Evolutionary conservation across 2,888 invertebrate genomes (phyloP), one percentile per base, ranked within the genome.

Genomic region (Fragum fragum): DNA sequence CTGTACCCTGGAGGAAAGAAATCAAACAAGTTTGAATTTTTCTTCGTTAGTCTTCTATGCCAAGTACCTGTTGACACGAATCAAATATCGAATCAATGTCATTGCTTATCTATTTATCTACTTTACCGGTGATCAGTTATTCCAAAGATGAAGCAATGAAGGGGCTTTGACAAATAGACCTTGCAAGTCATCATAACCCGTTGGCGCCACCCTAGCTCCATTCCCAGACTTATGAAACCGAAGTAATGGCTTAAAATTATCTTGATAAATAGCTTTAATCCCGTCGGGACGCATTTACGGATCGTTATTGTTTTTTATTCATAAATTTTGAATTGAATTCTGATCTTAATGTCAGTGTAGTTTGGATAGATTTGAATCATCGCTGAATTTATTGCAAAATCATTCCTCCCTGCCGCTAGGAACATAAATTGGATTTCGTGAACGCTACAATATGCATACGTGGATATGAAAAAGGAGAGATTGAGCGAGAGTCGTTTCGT

Each of bases 261-360:
- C 66, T 39, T 66, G 66, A 66, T 66, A 66, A 66, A 66, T 66
- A 66, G 66, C 66, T 66, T 66, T 39, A 39, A 66, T 66, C 66
- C 66, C 66, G 36, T 7, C n/a, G 66, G 66, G 42, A 66, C 66
- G 42, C 66, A 66, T 42, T 66, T 39, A 39, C 7, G 14, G 66
- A 39, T 66, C 39, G 66, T 66, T 66, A 66, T 66, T 66, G 66
- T 66, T 66, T 66, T 66, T 66, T 66, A 66, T 66, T 66, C 66
- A 66, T 66, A 66, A 66, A 66, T 66, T 66, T 66, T 66, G 66
- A 66, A 66, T 66, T 66, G 66, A 66, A 66, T 66, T 66, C 36
- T 66, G 66, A 66, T 66, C 66, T 66, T 66, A 66, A 66, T 66
- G 66, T 66, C 66, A 66, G 66, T 42, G 66, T 66, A 66, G 21